These are phyloP conservation scores for Hydropotes inermis DNA, from an alignment of 2,113 vertebrate species.

Conservation along the genomic window DNA sequence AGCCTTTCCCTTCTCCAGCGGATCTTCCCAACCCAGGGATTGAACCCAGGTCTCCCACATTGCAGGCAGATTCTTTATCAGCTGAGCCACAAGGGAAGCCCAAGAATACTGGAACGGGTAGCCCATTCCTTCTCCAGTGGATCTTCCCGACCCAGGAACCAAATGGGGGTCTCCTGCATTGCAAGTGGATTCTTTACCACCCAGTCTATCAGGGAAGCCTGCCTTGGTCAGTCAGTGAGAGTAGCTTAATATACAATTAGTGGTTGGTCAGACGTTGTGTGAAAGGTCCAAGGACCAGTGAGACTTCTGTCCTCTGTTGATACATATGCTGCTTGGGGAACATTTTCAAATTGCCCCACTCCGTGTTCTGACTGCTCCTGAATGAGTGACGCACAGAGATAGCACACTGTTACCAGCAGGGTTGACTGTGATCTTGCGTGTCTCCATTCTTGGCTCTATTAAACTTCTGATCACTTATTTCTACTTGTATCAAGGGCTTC, in stretches of 20 bases:
- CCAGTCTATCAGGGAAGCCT: not conserved
- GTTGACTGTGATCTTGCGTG: not conserved
- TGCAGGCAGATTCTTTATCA: not conserved
- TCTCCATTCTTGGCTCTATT: not conserved
- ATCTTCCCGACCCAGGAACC: not conserved
- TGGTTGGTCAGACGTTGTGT: not conserved
- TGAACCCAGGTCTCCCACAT: not conserved
- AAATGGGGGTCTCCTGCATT: not conserved
- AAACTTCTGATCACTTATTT: not conserved
- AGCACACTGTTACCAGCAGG: not conserved
- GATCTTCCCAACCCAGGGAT: not conserved
- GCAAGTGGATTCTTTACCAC: not conserved
- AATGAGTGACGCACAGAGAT: not conserved
- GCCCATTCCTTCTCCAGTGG: accelerated
- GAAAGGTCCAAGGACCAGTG: not conserved
- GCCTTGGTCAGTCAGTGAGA: not conserved
- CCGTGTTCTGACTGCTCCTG: not conserved
- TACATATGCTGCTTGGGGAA: not conserved
- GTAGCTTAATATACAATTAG: not conserved
- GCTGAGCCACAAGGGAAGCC: not conserved
- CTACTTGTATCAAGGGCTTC: not conserved
- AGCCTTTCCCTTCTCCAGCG: not conserved
- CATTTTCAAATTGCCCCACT: not conserved
- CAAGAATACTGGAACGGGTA: not conserved
- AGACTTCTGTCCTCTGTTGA: not conserved